These are phyloP conservation scores for Melanostoma scalare DNA, from an alignment of 2,888 invertebrate genomes.

Conservation along the genomic window DNA sequence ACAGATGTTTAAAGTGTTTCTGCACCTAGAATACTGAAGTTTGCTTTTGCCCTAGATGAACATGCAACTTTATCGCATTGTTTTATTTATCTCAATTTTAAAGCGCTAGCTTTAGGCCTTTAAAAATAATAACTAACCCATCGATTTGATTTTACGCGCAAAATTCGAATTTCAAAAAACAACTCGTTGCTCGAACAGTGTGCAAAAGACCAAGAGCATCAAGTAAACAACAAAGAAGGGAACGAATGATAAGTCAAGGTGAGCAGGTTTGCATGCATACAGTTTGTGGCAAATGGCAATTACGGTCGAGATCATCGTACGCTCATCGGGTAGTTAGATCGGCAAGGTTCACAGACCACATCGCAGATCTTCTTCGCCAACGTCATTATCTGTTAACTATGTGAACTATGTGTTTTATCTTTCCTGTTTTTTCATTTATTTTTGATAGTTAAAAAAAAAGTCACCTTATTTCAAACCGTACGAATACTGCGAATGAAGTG, in stretches of 20 bases:
- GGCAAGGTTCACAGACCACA: constrained; percentile 29
- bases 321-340: constrained; percentile 54
- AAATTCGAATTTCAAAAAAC: constrained; percentile 38
- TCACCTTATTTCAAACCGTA: too few species aligned
- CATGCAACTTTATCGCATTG: neutral
- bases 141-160: constrained; percentile 17
- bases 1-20: constrained; percentile 43
- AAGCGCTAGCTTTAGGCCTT: constrained; percentile 26
- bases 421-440: constrained; percentile 1
- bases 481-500: too few species aligned
- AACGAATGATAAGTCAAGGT: constrained; percentile 63
- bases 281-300: constrained; percentile 59
- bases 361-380: neutral
- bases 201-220: constrained; percentile 30
- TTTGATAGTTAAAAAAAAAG: neutral
- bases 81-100: constrained; percentile 5
- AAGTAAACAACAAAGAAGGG: constrained; percentile 50
- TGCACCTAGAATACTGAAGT: constrained; percentile 56
- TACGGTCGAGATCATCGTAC: constrained; percentile 70
- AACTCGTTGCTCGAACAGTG: constrained; percentile 20
- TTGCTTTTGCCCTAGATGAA: constrained; percentile 8
- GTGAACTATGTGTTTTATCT: neutral
- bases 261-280: constrained; percentile 60
- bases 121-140: constrained; percentile 12
- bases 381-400: neutral